phyloP scores from a whole-genome alignment of 2,888 invertebrate genomes.

The Synanthedon myopaeformis region DNA sequence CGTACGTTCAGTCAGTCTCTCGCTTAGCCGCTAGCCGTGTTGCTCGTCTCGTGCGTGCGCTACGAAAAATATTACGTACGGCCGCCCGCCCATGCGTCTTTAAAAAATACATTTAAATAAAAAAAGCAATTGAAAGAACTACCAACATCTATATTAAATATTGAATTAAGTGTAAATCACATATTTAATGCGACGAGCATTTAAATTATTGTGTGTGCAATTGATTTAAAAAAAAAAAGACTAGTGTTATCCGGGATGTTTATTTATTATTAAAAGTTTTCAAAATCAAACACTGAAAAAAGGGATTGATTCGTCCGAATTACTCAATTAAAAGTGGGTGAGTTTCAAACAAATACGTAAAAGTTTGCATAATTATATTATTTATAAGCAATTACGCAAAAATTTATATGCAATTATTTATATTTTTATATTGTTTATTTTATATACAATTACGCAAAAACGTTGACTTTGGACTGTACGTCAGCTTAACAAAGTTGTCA shows the following conservation, averaged over 20 bases:
- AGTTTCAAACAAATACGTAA: constrained; percentile 16
- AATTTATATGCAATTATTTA: no score
- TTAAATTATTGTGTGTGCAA: no score
- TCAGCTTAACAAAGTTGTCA: no score
- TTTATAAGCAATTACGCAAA: no score
- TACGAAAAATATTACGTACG: constrained; percentile 18
- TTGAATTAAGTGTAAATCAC: neutral
- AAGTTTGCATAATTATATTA: no score
- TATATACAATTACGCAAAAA: no score
- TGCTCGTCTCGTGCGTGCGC: constrained; percentile 23
- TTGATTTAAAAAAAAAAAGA: neutral
- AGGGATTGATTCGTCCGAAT: constrained; percentile 16
- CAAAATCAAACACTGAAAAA: constrained; percentile 18
- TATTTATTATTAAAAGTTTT: constrained; percentile 5
- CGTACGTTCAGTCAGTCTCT: constrained; percentile 33
- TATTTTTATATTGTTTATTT: no score
- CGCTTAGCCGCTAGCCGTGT: constrained; percentile 25
- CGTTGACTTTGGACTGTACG: no score
- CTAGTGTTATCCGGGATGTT: constrained; percentile 18
- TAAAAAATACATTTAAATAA: constrained; percentile 1
- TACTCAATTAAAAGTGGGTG: constrained; percentile 48
- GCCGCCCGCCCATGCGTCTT: constrained; percentile 27
- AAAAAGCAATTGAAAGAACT: neutral
- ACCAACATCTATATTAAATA: neutral
- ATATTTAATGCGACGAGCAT: no score